Evolutionary conservation across 2,113 vertebrate genomes (phyloP), one percentile per base, ranked within the genome.

Genomic region (Choloepus hoffmanni): DNA sequence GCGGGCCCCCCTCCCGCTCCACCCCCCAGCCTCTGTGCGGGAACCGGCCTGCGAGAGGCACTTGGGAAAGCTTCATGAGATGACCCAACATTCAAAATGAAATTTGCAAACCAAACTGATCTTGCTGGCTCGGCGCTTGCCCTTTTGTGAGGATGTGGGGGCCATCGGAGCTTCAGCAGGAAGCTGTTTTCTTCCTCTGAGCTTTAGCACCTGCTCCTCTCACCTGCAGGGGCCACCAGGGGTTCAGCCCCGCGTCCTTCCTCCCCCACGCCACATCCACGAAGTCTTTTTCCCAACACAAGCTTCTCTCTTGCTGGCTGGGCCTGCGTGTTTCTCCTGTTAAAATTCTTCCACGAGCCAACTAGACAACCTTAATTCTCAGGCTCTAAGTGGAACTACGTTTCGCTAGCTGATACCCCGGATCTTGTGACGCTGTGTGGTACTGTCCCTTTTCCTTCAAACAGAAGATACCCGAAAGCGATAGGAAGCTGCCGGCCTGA

Each of bases 321-420:
- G 3, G 50, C 19, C 24, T 74, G 63, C 1, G 0, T 2, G 81
- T 11, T 14, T 12, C 10, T 55, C 60, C 90, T 0, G 0, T 2
- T 13, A 28, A 5, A 70, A 40, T 6, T 30, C 86, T 95, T 93
- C 94, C 60, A 0, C 1, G 43, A 96, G 67, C 93, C 33, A 0
- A 0, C 40, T 0, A 11, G 92, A 72, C 50, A 65, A 43, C 1
- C 67, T 65, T 86, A 48, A 60, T 43, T 76, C 12, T 16, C 24
- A 0, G 67, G 63, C 79, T 96, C 55, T 65, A 18, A 68, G 79
- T 84, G 77, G 0, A 0, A 50, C 33, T 33, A 81, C 28, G 28
- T 94, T 97, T 92, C 79, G 28, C 23, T 1, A 0, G 86, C 33
- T 0, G 5, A 82, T 79, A 53, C 0, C 0, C 24, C 1, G 63